Base-by-base conservation (phyloP, 2,797 vertebrate species). In the Hydrolagus colliei region DNA sequence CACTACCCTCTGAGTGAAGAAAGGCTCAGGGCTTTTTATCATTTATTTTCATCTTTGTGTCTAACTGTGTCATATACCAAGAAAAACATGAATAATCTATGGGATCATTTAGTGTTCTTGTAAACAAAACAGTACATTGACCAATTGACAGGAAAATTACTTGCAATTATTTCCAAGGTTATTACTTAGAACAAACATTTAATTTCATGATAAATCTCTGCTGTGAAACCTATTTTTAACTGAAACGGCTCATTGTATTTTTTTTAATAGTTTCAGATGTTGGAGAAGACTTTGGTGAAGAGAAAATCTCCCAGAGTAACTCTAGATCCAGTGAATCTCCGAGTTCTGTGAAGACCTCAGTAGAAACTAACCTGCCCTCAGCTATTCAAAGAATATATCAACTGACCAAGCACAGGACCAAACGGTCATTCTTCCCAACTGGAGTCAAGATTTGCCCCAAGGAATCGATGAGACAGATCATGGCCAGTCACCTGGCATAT, bases 371-470 rank as follows among this genome's bases (percentile, higher is more conserved):
- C 18, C 79, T 11, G 10, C 20, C 65, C 20, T 93, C 92, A 16
- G 90, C 91, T 86, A 91, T 94, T 88, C 92, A 90, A 89, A 78
- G 90, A 4, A 91, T 94, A 86, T 94, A 93, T 67, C 89, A 96
- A 85, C 88, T 94, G 89, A 89, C 89, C 73, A 91, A 92, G 27
- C 93, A 90, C 76, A 92, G 95, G 86, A 89, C 94, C 85, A 97
- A 93, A 90, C 94, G 97, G 91, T 97, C 96, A 0, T 93, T 96
- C 79, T 90, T 95, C 84, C 94, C 96, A 88, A 90, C 93, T 0
- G 96, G 94, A 62, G 93, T 97, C 89, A 95, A 96, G 89, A 92
- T 97, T 78, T 98, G 97, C 87, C 95, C 96, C 7, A 94, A 96
- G 72, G 96, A 97, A 90, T 96, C 93, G 85, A 65, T 96, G 85